phyloP scores from a whole-genome alignment of 1,140 invertebrate species.

The Ganaspis sp. region DNA sequence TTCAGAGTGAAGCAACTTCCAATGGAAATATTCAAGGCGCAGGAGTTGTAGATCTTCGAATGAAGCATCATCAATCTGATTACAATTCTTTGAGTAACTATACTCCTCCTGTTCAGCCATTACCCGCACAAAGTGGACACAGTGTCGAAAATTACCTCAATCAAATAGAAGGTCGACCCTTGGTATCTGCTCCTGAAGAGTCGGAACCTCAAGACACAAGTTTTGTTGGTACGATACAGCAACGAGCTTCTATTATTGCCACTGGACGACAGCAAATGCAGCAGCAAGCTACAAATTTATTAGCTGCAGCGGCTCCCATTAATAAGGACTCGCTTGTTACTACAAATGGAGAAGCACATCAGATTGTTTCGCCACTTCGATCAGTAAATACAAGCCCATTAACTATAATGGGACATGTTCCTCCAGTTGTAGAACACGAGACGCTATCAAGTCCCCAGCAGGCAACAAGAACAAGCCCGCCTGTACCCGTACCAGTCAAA shows the following conservation, averaged over 20 bases:
- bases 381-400: conserved; percentile 65
- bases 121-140: conserved; percentile 77
- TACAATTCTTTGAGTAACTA: conserved; percentile 65
- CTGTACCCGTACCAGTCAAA: conserved; percentile 71
- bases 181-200: conserved; percentile 56
- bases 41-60: conserved; percentile 72
- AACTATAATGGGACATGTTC: conserved; percentile 62
- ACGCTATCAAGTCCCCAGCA: conserved; percentile 63
- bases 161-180: conserved; percentile 70
- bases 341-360: conserved; percentile 77
- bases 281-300: conserved; percentile 75
- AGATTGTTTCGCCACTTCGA: conserved; percentile 63
- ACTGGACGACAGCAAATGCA: conserved; percentile 63
- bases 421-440: conserved; percentile 61
- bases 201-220: conserved; percentile 62
- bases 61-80: conserved; percentile 67
- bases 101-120: conserved; percentile 66
- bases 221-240: conserved; percentile 72
- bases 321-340: conserved; percentile 82
- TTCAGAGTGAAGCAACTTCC: conserved; percentile 64
- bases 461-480: conserved; percentile 65
- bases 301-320: conserved; percentile 73
- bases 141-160: conserved; percentile 80
- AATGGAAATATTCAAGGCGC: conserved; percentile 62
- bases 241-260: conserved; percentile 74